Evolutionary conservation across 2,797 vertebrate species (phyloP).

Genomic region (Acrossocheilus fasciatus): DNA sequence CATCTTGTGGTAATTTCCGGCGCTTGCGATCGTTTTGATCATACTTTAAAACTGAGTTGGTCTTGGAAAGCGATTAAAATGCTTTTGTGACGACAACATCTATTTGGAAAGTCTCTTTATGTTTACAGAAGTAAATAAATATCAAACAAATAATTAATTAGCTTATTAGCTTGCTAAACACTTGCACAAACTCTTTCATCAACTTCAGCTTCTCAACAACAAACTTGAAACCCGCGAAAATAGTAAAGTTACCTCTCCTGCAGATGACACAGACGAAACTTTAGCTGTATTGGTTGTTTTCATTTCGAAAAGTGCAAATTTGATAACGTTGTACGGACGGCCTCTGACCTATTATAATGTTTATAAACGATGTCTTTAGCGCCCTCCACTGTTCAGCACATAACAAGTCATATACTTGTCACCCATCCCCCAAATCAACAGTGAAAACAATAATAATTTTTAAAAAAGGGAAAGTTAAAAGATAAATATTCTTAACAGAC

Average conservation of each 20-base stretch:
- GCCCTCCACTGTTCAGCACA: slow-evolving; percentile 12
- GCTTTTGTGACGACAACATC: background rate
- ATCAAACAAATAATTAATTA: background rate
- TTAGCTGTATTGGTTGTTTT: slow-evolving; percentile 16
- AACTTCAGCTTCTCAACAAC: background rate
- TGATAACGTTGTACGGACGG: background rate
- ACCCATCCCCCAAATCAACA: slow-evolving; percentile 1
- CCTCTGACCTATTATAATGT: background rate
- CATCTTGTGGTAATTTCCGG: slow-evolving; percentile 37
- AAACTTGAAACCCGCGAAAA: background rate
- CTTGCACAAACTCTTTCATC: background rate
- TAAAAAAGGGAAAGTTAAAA: background rate
- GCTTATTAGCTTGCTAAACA: slow-evolving; percentile 25
- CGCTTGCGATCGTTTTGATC: background rate
- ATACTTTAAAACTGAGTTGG: background rate
- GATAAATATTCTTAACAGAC: background rate
- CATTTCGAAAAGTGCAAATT: slow-evolving; percentile 36
- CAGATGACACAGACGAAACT: background rate
- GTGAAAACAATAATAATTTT: background rate
- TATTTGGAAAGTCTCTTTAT: background rate
- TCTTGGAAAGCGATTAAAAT: background rate
- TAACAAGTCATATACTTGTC: background rate
- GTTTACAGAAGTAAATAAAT: background rate
- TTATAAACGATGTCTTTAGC: slow-evolving; percentile 4
- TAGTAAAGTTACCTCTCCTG: slow-evolving; percentile 42